These are phyloP conservation scores for Philopotamus ludificatus DNA, from an alignment of 1,140 invertebrate genomes.

Conservation along the genomic window DNA sequence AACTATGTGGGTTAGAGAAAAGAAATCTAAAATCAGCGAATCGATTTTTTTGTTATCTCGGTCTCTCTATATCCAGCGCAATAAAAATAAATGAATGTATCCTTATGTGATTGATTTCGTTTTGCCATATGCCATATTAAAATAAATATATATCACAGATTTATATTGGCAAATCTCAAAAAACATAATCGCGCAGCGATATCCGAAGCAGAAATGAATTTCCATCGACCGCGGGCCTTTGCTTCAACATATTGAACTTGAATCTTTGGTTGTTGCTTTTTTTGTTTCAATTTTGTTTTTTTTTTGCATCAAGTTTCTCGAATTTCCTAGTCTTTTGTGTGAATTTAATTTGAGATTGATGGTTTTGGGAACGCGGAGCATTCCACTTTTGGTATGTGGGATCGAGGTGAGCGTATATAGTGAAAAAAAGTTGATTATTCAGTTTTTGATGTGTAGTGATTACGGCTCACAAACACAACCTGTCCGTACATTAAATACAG, in stretches of 20 bases:
- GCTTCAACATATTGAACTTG: slow-evolving; percentile 14
- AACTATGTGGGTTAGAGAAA: too few relatives aligned
- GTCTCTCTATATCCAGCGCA: too few relatives aligned
- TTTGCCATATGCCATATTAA: background rate
- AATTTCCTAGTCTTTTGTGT: slow-evolving; percentile 25
- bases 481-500: background rate
- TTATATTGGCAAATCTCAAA: too few relatives aligned
- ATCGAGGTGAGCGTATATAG: slow-evolving; percentile 8
- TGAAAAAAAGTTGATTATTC: slow-evolving; percentile 16
- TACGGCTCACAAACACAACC: background rate
- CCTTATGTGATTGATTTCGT: background rate
- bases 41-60: too few relatives aligned
- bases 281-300: slow-evolving; percentile 12
- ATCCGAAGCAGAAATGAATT: background rate
- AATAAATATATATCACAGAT: background rate
- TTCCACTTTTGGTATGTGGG: slow-evolving; percentile 14
- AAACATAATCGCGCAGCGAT: too few relatives aligned
- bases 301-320: slow-evolving; percentile 9
- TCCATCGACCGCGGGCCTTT: background rate
- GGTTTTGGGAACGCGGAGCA: slow-evolving; percentile 17
- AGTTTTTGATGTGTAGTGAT: background rate
- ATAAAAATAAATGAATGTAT: too few relatives aligned
- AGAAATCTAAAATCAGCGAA: too few relatives aligned
- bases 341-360: slow-evolving; percentile 28
- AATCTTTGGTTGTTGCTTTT: slow-evolving; percentile 7